Percentiles rank a stretch among this genome's conserved stretches.
Conservation (phyloP, 2,797 vertebrate genomes). For the Enteromius treurensis region DNA sequence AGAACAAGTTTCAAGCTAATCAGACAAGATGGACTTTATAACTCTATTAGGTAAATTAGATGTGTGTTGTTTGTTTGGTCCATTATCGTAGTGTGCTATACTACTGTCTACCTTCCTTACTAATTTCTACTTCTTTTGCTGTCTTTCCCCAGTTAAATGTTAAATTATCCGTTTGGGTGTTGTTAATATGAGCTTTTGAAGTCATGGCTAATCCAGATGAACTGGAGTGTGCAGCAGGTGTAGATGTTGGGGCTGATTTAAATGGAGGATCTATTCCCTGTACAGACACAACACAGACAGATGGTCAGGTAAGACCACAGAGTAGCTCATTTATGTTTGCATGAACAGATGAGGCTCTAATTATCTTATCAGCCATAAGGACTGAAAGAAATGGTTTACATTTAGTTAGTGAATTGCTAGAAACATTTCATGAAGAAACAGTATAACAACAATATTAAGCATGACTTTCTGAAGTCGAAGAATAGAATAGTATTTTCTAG, state of each 20-base stretch:
- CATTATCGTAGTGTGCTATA: not conserved
- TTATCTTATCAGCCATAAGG: not conserved
- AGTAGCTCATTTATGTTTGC: not conserved
- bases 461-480: not conserved
- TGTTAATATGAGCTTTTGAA: constrained; percentile 39
- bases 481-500: not conserved
- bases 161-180: constrained; percentile 5
- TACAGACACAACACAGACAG: constrained; percentile 36
- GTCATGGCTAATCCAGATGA: constrained; percentile 58
- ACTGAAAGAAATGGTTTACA: not conserved
- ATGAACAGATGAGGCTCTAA: not conserved
- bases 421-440: not conserved
- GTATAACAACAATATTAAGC: not conserved
- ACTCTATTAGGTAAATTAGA: constrained; percentile 22
- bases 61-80: not conserved
- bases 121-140: not conserved
- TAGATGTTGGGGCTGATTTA: constrained; percentile 23
- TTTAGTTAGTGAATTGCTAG: not conserved
- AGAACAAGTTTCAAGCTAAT: constrained; percentile 29
- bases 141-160: constrained; percentile 12
- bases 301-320: constrained; percentile 26
- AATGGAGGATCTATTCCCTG: constrained; percentile 27
- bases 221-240: constrained; percentile 26
- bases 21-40: constrained; percentile 30
- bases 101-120: not conserved